phyloP scores from a whole-genome alignment of 2,113 vertebrate species.

The Tetraodon nigroviridis region DNA sequence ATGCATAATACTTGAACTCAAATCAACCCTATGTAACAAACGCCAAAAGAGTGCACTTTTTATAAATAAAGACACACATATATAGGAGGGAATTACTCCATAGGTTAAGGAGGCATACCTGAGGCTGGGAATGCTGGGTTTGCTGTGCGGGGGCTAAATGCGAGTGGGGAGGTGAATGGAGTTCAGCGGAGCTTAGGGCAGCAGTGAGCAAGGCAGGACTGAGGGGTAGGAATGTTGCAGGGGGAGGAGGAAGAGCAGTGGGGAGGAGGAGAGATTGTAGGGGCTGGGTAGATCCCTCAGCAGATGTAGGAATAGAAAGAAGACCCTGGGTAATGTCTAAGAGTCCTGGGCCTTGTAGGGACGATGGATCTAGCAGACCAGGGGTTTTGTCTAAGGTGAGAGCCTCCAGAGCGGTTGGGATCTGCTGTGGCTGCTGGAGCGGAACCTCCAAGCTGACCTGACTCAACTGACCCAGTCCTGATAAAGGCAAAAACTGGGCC shows the following conservation, averaged over 20 bases:
- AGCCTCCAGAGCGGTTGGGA: slow-evolving; percentile 69
- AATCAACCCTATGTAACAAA: no score
- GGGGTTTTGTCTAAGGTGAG: slow-evolving; percentile 68
- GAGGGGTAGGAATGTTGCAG: slow-evolving; percentile 79
- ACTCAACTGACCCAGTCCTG: slow-evolving; percentile 66
- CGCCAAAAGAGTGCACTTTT: background rate
- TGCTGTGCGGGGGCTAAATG: slow-evolving; percentile 64
- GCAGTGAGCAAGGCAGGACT: slow-evolving; percentile 79
- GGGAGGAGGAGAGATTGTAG: slow-evolving; percentile 77
- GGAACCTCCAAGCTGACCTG: slow-evolving; percentile 75
- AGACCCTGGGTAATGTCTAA: slow-evolving; percentile 79
- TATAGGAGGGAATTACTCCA: background rate
- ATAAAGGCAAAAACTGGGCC: slow-evolving; percentile 74
- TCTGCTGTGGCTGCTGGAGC: slow-evolving; percentile 72
- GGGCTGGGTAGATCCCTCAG: slow-evolving; percentile 67
- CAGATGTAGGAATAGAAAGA: slow-evolving; percentile 67
- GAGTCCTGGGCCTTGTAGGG: slow-evolving; percentile 74
- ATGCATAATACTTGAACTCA: no score
- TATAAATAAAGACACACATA: background rate
- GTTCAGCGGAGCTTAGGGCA: slow-evolving; percentile 76
- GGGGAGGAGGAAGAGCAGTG: slow-evolving; percentile 63
- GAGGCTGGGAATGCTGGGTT: slow-evolving; percentile 68
- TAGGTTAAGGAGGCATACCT: slow-evolving; percentile 55
- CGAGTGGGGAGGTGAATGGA: slow-evolving; percentile 58
- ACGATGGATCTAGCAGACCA: slow-evolving; percentile 74